These are phyloP conservation scores for Ibycter americanus DNA, from an alignment of 2,797 vertebrate species.

Conservation along the genomic window DNA sequence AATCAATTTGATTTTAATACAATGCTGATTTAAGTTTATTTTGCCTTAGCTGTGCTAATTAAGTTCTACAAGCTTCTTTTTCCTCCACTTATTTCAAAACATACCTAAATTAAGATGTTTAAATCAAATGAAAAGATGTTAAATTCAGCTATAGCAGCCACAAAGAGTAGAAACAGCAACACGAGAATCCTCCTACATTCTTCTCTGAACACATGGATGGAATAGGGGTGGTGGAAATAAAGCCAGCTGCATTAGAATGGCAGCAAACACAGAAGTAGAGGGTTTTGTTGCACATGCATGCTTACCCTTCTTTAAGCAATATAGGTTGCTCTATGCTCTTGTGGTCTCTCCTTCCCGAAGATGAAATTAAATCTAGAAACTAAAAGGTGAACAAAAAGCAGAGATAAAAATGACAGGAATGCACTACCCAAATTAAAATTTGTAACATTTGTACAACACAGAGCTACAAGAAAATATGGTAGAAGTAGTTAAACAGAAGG, in stretches of 20 bases:
- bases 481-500: background rate
- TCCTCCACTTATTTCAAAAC: background rate
- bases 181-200: background rate
- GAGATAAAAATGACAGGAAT: background rate
- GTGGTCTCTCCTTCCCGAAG: slow-evolving; percentile 95
- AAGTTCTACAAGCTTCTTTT: background rate
- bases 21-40: background rate
- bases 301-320: slow-evolving; percentile 98
- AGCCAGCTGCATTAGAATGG: background rate
- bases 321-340: slow-evolving; percentile 96
- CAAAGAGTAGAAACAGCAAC: background rate
- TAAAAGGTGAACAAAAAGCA: slow-evolving; percentile 57
- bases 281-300: background rate
- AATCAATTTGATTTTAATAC: background rate
- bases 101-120: background rate
- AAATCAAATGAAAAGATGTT: background rate
- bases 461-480: background rate
- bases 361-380: slow-evolving; percentile 98
- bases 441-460: background rate
- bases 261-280: background rate
- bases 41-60: background rate
- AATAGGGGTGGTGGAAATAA: background rate
- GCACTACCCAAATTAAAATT: background rate
- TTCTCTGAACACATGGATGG: background rate
- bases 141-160: background rate